phyloP scores from a whole-genome alignment of 2,888 invertebrate genomes.

The Mylabris sibirica region DNA sequence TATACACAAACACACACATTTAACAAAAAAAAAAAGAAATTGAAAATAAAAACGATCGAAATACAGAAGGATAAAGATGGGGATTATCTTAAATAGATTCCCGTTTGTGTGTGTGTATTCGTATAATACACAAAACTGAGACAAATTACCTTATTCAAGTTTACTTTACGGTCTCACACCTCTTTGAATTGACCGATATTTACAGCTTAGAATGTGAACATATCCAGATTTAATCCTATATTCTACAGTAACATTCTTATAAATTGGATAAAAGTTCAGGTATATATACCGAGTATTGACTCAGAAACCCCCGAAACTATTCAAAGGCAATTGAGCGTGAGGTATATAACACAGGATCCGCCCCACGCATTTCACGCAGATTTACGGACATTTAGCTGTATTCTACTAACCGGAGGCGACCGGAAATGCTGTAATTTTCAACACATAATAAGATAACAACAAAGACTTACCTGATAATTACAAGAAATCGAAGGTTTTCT shows the following conservation, averaged over 20 bases:
- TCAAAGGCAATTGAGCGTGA: slow-evolving; percentile 59
- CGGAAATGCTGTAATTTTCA: slow-evolving; percentile 47
- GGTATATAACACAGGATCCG: slow-evolving; percentile 48
- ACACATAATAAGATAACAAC: too few relatives aligned
- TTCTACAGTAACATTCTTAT: slow-evolving; percentile 37
- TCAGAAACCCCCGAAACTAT: slow-evolving; percentile 42
- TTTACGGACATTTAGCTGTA: slow-evolving; percentile 57
- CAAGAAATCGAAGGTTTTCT: background rate
- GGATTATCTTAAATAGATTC: slow-evolving; percentile 48
- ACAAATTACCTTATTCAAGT: slow-evolving; percentile 57
- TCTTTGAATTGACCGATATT: slow-evolving; percentile 39
- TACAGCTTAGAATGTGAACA: slow-evolving; percentile 28
- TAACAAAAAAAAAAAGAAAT: too few relatives aligned
- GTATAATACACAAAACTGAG: slow-evolving; percentile 37
- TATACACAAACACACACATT: slow-evolving; percentile 19
- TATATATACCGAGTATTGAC: slow-evolving; percentile 40
- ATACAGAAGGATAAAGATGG: slow-evolving; percentile 36
- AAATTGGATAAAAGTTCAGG: slow-evolving; percentile 33
- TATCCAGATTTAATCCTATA: slow-evolving; percentile 18
- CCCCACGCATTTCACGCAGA: slow-evolving; percentile 60
- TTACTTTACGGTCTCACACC: slow-evolving; percentile 53
- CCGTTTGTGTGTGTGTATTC: slow-evolving; percentile 24
- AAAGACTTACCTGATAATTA: slow-evolving; percentile 17
- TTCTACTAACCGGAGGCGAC: slow-evolving; percentile 45
- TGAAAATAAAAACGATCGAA: slow-evolving; percentile 29